Base-by-base conservation (phyloP, 64 coral and sea anemone species). In the Acropora tenuis region DNA sequence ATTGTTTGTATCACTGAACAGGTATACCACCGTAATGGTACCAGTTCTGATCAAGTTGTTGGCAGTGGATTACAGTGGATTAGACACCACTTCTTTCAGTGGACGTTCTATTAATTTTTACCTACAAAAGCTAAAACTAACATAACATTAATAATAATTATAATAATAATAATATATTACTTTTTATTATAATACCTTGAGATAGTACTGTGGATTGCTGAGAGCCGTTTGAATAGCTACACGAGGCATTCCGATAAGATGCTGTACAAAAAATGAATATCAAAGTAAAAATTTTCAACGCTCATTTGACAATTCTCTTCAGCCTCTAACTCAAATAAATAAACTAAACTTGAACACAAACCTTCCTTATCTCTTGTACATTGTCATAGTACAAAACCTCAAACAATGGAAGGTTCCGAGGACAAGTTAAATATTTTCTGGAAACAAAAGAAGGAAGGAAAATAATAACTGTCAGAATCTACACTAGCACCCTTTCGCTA, bases 211-310 rank as follows among this genome's bases (percentile, higher is more conserved):
- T 16, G 97, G 97, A 73, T 98, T 92, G 20, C 90, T 94, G 3
- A 98, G 83, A 1, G 94, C 97, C 41, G 94, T 98, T 86, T 98
- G 97, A 59, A 98, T 98, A 59, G 97, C 91, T 47, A 96, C 84
- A 58, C 97, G 91, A 19, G 94, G 97, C 94, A 95, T 93, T 42
- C 97, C 97, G 6, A 95, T 90, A 49, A 98, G 76, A 65, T 93
- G 94, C 94, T 98, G 19, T 55, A 30, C 30, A 16, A 79, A 63
- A 42, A 45, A 50, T 78, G 4, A 30, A 30, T 30, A 30, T 0
- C 30, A 43, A 13, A 78, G 15, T 1, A 0, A 42, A 78, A 78
- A 12, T 72, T 40, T 72, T 47, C 47, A 11, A 16, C 69, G 4
- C 4, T 84, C 42, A 1, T 11, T 50, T 11, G 20, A 20, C 13